These are phyloP conservation scores for Nymphalis urticae DNA, from an alignment of 2,888 invertebrate species.

Conservation along the genomic window DNA sequence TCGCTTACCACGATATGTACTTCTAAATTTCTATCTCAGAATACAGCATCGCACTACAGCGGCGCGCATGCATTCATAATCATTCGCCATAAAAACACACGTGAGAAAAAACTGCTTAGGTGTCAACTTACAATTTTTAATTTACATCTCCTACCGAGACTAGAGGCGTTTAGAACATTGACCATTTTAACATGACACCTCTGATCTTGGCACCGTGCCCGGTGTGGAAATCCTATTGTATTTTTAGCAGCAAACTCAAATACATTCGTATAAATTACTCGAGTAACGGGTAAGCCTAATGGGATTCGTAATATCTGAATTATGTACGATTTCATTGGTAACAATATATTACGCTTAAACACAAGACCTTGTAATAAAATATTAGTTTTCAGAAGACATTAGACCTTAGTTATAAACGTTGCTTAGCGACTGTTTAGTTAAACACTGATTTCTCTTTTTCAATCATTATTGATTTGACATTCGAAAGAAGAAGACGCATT, in stretches of 20 bases:
- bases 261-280: conserved; percentile 24
- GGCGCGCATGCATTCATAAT: neutral
- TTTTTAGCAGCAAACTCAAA: conserved; percentile 45
- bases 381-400: too few relatives aligned
- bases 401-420: too few relatives aligned
- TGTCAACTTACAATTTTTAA: conserved; percentile 28
- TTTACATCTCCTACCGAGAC: conserved; percentile 24
- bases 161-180: conserved; percentile 32
- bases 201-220: conserved; percentile 46
- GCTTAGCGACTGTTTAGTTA: too few relatives aligned
- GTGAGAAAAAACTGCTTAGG: conserved; percentile 13
- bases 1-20: too few relatives aligned
- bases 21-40: neutral
- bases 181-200: conserved; percentile 39
- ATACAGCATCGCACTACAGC: neutral
- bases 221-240: conserved; percentile 43
- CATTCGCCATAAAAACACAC: neutral
- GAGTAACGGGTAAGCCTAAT: neutral
- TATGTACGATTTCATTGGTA: neutral
- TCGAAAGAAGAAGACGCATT: too few relatives aligned
- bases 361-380: too few relatives aligned
- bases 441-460: too few relatives aligned
- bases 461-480: too few relatives aligned
- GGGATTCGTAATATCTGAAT: neutral
- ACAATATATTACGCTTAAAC: neutral